phyloP scores from a whole-genome alignment of 1,140 invertebrate genomes.

The Calycopis cecrops region DNA sequence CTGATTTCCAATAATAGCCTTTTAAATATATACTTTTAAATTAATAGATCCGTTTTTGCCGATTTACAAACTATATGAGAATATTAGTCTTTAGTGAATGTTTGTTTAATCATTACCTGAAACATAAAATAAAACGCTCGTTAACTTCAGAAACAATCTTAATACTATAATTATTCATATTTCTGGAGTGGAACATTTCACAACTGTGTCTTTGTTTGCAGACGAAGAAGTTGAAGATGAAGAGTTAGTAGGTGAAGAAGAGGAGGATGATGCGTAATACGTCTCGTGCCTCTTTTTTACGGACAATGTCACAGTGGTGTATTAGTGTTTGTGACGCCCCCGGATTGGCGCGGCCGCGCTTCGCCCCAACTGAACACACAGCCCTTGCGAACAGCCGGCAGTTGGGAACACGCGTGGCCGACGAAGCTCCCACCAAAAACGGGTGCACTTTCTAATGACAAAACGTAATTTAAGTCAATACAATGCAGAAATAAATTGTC shows the following conservation, averaged over 20 bases:
- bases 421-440: constrained; percentile 64
- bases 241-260: constrained; percentile 76
- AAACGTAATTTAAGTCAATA: constrained; percentile 68
- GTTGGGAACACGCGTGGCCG: constrained; percentile 68
- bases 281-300: constrained; percentile 56
- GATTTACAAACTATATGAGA: no score
- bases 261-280: constrained; percentile 78
- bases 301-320: constrained; percentile 74
- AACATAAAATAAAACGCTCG: no score
- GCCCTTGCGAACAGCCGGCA: constrained; percentile 33
- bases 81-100: no score
- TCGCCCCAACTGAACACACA: constrained; percentile 58
- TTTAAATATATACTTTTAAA: no score
- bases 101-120: no score
- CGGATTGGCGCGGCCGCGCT: constrained; percentile 54
- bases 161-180: no score
- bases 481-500: constrained; percentile 60
- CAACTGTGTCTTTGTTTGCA: constrained; percentile 48
- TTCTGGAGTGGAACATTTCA: no score
- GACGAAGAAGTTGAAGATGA: constrained; percentile 77
- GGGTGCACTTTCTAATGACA: constrained; percentile 70
- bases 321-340: constrained; percentile 66
- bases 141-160: no score
- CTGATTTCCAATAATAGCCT: no score
- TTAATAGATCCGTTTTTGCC: no score